Evolutionary conservation across 1,140 invertebrate genomes (phyloP).

Genomic region (Orius laevigatus): DNA sequence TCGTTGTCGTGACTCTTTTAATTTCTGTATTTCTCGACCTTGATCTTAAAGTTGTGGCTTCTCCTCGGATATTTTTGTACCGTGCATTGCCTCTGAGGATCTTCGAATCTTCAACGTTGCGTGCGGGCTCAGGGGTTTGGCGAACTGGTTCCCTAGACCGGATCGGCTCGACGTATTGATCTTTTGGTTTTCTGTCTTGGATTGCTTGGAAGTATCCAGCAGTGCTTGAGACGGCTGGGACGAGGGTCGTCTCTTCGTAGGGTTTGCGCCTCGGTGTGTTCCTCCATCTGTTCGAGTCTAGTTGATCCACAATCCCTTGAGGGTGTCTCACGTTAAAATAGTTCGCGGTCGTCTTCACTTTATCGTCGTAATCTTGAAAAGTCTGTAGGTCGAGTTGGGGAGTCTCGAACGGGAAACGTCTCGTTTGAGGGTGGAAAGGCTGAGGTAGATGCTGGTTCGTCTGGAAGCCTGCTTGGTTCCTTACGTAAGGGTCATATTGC

Average conservation of each 20-base stretch:
- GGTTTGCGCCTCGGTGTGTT: background rate
- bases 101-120: no score
- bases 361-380: slow-evolving; percentile 15
- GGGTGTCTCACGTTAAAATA: slow-evolving; percentile 15
- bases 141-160: background rate
- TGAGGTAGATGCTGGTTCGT: slow-evolving; percentile 21
- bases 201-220: slow-evolving; percentile 1
- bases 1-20: slow-evolving; percentile 7
- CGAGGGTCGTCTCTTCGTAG: slow-evolving; percentile 1
- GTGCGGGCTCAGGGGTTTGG: background rate
- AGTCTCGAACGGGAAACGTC: slow-evolving; percentile 5
- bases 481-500: slow-evolving; percentile 2
- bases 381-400: slow-evolving; percentile 1
- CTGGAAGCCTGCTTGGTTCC: slow-evolving; percentile 9
- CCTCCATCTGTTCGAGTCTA: slow-evolving; percentile 18
- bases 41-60: slow-evolving; percentile 2
- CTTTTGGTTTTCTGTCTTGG: slow-evolving; percentile 8
- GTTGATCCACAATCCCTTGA: slow-evolving; percentile 16
- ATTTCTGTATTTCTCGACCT: background rate
- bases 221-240: slow-evolving; percentile 4
- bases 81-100: background rate
- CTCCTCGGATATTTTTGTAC: slow-evolving; percentile 10
- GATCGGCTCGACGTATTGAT: background rate
- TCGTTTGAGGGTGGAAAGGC: slow-evolving; percentile 17
- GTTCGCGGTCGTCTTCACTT: slow-evolving; percentile 13